Conservation (phyloP, 37 sponge, comb jelly and placozoan genomes). For the Petrosia ficiformis region DNA sequence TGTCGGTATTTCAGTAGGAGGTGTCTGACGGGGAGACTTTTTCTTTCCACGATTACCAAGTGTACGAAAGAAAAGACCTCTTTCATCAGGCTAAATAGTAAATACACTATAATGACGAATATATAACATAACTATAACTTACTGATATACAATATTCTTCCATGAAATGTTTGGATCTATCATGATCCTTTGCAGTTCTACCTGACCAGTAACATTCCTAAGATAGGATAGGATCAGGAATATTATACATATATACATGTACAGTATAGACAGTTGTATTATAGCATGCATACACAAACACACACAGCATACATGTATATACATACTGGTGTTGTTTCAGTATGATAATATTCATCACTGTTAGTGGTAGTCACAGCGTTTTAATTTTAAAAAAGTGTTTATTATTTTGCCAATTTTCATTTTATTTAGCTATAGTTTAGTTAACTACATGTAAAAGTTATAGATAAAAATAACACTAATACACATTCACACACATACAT, state of each 20-base stretch:
- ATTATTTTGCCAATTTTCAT: no score
- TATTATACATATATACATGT: no score
- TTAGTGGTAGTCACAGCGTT: no score
- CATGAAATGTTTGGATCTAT: slow-evolving; percentile 46
- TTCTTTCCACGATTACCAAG: neutral
- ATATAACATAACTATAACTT: neutral
- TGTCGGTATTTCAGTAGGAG: no score
- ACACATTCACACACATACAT: neutral
- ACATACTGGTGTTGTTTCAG: neutral
- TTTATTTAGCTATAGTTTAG: no score
- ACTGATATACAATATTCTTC: slow-evolving; percentile 65
- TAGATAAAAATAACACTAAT: neutral
- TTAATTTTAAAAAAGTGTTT: no score
- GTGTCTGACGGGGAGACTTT: neutral
- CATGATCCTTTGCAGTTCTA: slow-evolving; percentile 28
- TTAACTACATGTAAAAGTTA: no score
- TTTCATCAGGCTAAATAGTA: neutral
- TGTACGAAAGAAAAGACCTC: neutral
- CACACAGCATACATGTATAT: neutral
- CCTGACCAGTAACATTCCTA: slow-evolving; percentile 62
- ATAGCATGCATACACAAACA: no score
- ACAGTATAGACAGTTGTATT: no score
- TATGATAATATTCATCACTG: neutral
- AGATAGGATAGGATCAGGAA: no score
- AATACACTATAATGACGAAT: neutral